Base-by-base conservation (phyloP, 2,888 invertebrate species). In the Drosophila histrio region DNA sequence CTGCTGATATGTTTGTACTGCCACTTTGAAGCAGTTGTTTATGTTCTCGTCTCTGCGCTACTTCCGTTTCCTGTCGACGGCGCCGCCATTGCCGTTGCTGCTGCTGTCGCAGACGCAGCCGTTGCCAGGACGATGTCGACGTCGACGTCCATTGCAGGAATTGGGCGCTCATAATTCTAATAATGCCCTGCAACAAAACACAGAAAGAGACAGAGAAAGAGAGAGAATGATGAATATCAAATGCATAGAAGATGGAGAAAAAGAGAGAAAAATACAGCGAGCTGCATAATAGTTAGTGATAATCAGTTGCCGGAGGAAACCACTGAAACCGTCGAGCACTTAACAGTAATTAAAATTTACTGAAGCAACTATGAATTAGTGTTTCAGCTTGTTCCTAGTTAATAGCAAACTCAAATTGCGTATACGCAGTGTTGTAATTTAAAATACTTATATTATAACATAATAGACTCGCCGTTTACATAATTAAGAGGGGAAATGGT, bases 1-100 rank as follows among this genome's bases (percentile, higher is more conserved):
- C 83, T 59, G 71, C 86, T 86, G 86, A 88, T 85, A 88, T 83
- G 87, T 77, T 77, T 73, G 63, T 44, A 52, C 67, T 65, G 53
- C 36, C 68, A 60, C 60, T 67, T 57, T 54, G 65, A 24, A 41
- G 44, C 46, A 39, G 66, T 65, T 85, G 88, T 75, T 85, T 81
- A 66, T 74, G 66, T 44, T 62, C 68, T 47, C 47, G 46, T 24
- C 58, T 11, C 46, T 26, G 66, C 17, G 21, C 43, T 46, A 43
- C 73, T 66, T 77, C 73, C 58, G 67, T 19, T 72, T 74, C 67
- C 73, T 56, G 67, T 61, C 52, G 56, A 39, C 38, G 68, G 4
- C 52, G 59, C 17, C 26, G 62, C 19, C 32, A 41, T 13, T 54
- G 56, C 24, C 43, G 56, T 19, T 53, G 52, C 19, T 47, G 21